Base-by-base conservation (phyloP, 2,888 invertebrate genomes). In the Clunio marinus region DNA sequence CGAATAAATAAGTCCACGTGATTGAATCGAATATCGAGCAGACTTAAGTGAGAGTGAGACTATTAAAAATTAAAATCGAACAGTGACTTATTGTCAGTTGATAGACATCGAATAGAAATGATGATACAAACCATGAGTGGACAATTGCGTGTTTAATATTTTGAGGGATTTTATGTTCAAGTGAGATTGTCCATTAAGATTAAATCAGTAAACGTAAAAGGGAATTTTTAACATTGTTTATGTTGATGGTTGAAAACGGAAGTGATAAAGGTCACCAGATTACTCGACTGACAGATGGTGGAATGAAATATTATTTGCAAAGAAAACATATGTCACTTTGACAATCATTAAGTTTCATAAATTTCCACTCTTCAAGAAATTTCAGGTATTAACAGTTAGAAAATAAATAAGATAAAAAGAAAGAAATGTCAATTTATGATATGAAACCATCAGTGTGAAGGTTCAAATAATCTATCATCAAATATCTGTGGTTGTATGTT, bases 51-150 rank as follows among this genome's bases (percentile, higher is more conserved):
- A 8, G 22, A 8, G 27, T 24, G 37, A n/a, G 25, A 46, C 46
- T 45, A 63, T 63, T 63, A 63, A 63, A 63, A 63, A 63, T 63
- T 63, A 63, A 63, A 63, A 63, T 63, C 63, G 28, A 46, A 60
- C 22, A 63, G 22, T 27, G 46, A n/a, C n/a, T 41, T 13, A 24
- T 25, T 63, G 46, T 63, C 63, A 63, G 63, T 63, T 17, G 45
- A 63, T 15, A 45, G 28, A 46, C n/a, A 51, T 51, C 51, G 22
- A 27, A 63, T 63, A 22, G 45, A 24, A 45, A 46, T 46, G 46
- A 45, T 35, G 37, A 46, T 46, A 22, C 45, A 25, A 20, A 20
- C 20, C 17, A 17, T 51, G 17, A 51, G 22, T 22, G 51, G 51
- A 51, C 7, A 8, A 17, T 51, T 51, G 22, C 51, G 51, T 51